These are phyloP conservation scores for Cherax destructor DNA, from an alignment of 1,140 invertebrate genomes.

Conservation along the genomic window DNA sequence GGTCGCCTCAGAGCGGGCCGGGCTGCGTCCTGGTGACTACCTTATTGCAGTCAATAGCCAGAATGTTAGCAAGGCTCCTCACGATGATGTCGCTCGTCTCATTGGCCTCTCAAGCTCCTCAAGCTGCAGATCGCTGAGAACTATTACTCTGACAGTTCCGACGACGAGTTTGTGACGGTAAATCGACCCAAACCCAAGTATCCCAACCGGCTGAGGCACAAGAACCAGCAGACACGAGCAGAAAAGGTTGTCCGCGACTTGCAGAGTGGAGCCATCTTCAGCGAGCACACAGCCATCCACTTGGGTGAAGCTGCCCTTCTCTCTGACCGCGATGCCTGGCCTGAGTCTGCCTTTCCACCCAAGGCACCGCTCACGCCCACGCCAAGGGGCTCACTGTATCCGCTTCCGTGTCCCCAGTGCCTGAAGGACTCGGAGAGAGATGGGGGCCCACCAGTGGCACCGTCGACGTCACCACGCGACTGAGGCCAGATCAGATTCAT, in stretches of 20 bases:
- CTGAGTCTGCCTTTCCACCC: constrained; percentile 58
- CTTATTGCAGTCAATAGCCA: constrained; percentile 92
- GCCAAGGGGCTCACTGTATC: constrained; percentile 36
- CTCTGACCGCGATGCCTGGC: constrained; percentile 66
- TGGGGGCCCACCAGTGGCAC: neutral
- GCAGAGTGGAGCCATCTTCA: constrained; percentile 73
- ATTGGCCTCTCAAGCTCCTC: constrained; percentile 87
- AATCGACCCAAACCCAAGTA: constrained; percentile 79
- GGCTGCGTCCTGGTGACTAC: constrained; percentile 92
- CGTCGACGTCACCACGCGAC: constrained; percentile 52
- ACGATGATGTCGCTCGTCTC: constrained; percentile 93
- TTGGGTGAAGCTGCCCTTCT: constrained; percentile 63
- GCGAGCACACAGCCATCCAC: constrained; percentile 71
- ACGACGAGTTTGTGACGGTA: constrained; percentile 81
- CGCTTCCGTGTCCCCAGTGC: constrained; percentile 36
- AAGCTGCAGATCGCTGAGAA: constrained; percentile 91
- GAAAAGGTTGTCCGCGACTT: constrained; percentile 72
- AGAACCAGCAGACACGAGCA: constrained; percentile 72
- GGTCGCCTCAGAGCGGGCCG: constrained; percentile 89
- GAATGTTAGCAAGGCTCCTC: constrained; percentile 90
- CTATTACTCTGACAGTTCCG: constrained; percentile 86
- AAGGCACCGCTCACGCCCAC: constrained; percentile 59
- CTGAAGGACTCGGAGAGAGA: constrained; percentile 32
- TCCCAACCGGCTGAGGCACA: constrained; percentile 77
- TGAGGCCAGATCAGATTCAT: constrained; percentile 69